Percentiles rank a stretch among this genome's conserved stretches.
Conservation (phyloP, 2,113 vertebrate species). For the Chaetorhynchus papuensis region DNA sequence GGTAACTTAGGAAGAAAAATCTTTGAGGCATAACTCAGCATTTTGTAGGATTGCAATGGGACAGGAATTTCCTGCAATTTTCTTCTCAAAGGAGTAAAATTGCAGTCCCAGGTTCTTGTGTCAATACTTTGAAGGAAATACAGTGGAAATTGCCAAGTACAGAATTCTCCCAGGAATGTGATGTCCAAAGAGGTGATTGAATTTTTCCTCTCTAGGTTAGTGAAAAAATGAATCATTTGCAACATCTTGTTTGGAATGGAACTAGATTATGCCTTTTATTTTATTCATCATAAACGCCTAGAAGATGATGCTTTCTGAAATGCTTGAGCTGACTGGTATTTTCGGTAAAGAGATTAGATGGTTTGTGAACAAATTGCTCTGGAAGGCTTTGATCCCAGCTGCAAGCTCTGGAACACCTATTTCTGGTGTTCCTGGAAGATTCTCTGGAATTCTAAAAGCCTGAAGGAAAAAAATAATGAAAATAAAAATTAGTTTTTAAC, state of each 20-base stretch:
- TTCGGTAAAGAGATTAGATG: neutral
- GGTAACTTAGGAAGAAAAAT: neutral
- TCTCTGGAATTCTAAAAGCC: neutral
- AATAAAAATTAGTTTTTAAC: neutral
- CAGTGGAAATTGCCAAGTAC: neutral
- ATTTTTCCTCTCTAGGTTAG: neutral
- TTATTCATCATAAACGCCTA: neutral
- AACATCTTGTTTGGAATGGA: neutral
- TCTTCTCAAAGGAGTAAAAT: neutral
- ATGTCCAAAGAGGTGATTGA: neutral
- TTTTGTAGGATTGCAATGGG: neutral
- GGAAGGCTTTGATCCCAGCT: neutral
- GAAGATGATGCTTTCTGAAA: neutral
- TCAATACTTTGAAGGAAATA: accelerated
- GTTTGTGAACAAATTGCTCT: neutral
- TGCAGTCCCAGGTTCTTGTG: neutral
- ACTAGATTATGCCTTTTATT: neutral
- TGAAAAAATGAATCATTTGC: neutral
- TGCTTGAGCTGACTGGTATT: neutral
- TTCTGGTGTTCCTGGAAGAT: neutral
- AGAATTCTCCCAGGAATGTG: neutral
- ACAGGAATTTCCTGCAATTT: neutral
- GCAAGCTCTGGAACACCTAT: neutral
- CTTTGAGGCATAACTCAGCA: neutral
- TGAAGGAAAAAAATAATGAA: neutral